Base-by-base conservation (phyloP, 2,888 invertebrate genomes). In the Nebria salina region DNA sequence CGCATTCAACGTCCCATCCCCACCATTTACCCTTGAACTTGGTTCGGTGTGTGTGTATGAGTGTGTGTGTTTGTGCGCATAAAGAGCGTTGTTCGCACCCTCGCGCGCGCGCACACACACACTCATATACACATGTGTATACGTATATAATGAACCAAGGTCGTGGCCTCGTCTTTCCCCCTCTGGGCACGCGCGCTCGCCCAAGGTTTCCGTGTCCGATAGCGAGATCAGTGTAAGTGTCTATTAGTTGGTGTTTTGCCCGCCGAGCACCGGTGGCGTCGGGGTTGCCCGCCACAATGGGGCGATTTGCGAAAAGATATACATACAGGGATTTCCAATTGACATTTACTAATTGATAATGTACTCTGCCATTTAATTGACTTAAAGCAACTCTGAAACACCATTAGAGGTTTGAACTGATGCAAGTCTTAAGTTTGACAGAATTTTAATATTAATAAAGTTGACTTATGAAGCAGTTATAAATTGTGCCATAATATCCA, bases 1-100 rank as follows among this genome's bases (percentile, higher is more conserved):
- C 84, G 84, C 83, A 83, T 83, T 85, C 82, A 64, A 75, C 84
- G 82, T 84, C 83, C 83, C 76, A 82, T 84, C 85, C 84, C 87
- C 88, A 88, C 88, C 88, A 87, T 86, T 85, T 87, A 88, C 89
- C 89, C 89, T 89, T 89, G 89, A 89, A 89, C 89, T 89, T 89
- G 88, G 87, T 86, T 85, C 84, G 85, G 84, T 83, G 84, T 84
- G 86, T 74, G 66, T 74, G 25, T 81, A 54, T 75, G 72, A 54
- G 43, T 26, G 65, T 54, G 66, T 77, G 65, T 70, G 26, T 26
- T 13, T 20, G 25, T n/a, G 26, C 75, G 79, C 65, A 72, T 54
- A 79, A 75, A 74, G 79, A 75, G 76, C 79, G 68, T 76, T 70
- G 34, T 65, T 75, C 82, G 82, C 78, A 74, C 74, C 78, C 77